Base-by-base conservation (phyloP, 23 tunicate species). In the Styela plicata region DNA sequence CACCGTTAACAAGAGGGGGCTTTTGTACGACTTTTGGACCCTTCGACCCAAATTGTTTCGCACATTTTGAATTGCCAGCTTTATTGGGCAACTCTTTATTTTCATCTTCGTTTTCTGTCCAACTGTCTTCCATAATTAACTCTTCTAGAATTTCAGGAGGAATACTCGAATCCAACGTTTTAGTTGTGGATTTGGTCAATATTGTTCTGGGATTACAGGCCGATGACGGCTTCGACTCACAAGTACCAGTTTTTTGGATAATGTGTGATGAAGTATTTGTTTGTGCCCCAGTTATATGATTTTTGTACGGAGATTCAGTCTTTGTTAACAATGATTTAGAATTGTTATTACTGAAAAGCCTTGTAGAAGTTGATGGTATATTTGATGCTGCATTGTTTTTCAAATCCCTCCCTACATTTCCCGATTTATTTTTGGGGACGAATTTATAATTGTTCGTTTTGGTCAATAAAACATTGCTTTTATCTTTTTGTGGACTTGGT, bases 101-200 rank as follows among this genome's bases (percentile, higher is more conserved):
- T n/a, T 30, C 52, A 63, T 66, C 30, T 26, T 63, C 52, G 31
- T 24, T 31, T 64, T 86, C 89, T 21, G 78, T 53, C 88, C 88
- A 90, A 61, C 96, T 90, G 78, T 90, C 96, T 27, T 90, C 96
- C 96, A 90, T 85, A 19, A 85, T 69, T 53, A 90, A 65, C n/a
- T 83, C 79, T 29, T 85, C 28, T 57, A 90, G 62, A 25, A 90
- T 64, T 3, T 90, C 89, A 1, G 79, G 85, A 31, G 89, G 63
- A 75, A 90, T 90, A 35, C 89, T 85, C 32, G 69, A 18, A 82
- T 85, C 66, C 13, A 44, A 7, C 13, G 57, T 5, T 13, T 44
- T 7, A 74, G 29, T 36, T 5, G 62, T 27, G 19, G 67, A 80
- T 28, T 86, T 79, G 33, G 2, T 81, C 21, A 34, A 30, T 74